Conservation (phyloP, 64 coral and sea anemone genomes). For the Actinia tenebrosa region DNA sequence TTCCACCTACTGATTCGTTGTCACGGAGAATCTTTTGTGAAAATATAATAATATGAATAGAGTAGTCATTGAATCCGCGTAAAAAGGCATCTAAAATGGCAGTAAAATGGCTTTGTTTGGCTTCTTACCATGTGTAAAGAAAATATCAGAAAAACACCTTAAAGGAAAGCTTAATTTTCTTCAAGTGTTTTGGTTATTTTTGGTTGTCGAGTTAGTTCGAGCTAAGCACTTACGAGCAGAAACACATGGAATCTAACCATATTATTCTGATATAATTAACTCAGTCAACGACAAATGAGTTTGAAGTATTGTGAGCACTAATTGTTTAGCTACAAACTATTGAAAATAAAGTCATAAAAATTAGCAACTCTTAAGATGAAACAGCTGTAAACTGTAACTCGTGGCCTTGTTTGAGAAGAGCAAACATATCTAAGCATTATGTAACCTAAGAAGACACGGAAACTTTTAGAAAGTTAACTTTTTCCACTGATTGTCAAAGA, state of each 20-base stretch:
- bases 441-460: not conserved
- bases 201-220: too few relatives aligned
- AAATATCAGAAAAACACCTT: too few relatives aligned
- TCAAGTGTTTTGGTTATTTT: too few relatives aligned
- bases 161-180: too few relatives aligned
- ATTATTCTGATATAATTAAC: too few relatives aligned
- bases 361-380: not conserved
- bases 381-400: not conserved
- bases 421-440: not conserved
- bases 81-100: not conserved
- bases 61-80: not conserved
- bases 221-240: too few relatives aligned
- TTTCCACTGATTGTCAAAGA: not conserved
- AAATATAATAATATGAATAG: too few relatives aligned
- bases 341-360: not conserved
- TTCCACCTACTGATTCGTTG: not conserved
- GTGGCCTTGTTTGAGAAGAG: not conserved
- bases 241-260: too few relatives aligned
- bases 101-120: too few relatives aligned
- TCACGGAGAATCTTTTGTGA: not conserved
- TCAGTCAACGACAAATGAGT: too few relatives aligned
- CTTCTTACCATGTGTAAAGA: too few relatives aligned
- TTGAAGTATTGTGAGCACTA: not conserved
- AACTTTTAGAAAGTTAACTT: not conserved
- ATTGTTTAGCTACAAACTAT: not conserved